phyloP scores from a whole-genome alignment of 2,888 invertebrate species.

The Coleophora deauratella region DNA sequence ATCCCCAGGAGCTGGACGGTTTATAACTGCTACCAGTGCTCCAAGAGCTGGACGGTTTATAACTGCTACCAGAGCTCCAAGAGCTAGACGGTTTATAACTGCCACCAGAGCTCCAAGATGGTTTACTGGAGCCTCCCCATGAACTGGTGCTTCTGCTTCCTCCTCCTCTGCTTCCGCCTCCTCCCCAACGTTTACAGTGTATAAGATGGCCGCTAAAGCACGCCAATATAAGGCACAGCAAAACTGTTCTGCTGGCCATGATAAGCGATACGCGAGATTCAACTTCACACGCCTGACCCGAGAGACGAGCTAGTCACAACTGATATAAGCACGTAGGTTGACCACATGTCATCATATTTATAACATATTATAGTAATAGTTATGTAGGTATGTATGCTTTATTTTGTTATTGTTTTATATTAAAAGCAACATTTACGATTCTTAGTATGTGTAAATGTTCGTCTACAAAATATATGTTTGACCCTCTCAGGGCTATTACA shows the following conservation, averaged over 20 bases:
- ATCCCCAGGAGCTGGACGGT: constrained; percentile 6
- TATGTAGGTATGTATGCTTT: no score
- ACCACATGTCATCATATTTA: no score
- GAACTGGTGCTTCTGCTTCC: constrained; percentile 16
- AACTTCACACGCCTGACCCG: constrained; percentile 7
- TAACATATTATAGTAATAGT: no score
- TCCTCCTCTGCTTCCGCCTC: constrained; percentile 18
- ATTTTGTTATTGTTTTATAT: no score
- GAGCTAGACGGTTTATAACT: constrained; percentile 7
- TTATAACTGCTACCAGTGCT: constrained; percentile 9
- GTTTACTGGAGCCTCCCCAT: neutral
- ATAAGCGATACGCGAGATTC: constrained; percentile 16
- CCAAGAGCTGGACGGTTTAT: constrained; percentile 5
- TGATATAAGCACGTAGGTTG: no score
- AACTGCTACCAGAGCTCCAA: constrained; percentile 8
- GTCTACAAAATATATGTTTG: no score
- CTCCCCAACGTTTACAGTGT: constrained; percentile 28
- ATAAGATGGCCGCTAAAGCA: constrained; percentile 30
- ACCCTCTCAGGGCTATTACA: no score
- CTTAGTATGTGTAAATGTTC: no score
- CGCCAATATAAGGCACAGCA: constrained; percentile 45
- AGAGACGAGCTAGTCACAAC: no score
- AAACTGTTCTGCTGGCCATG: constrained; percentile 45
- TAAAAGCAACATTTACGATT: no score
- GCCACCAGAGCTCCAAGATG: constrained; percentile 7